Evolutionary conservation across 2,113 vertebrate genomes (phyloP), one percentile per base, ranked within the genome.

Genomic region (Trichomycterus rosablanca): DNA sequence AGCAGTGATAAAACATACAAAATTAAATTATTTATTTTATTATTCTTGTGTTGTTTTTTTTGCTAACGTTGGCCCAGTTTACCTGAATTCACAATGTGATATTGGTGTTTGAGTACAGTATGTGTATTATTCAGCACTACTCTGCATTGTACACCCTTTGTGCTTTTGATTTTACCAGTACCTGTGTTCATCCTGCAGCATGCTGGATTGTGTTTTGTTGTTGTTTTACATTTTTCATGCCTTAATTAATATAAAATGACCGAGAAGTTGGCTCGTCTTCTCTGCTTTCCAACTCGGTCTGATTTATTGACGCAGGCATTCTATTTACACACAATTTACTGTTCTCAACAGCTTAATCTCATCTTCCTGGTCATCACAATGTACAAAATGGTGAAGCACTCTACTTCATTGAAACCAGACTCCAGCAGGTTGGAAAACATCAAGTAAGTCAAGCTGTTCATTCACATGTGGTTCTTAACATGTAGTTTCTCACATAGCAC

Each of bases 331-430:
- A 66, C 77, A 68, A 72, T 76, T 85, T 80, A 82, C 78, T 89
- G 76, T 83, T 89, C 90, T 81, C 81, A 83, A 89, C 90, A 99
- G 96, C 87, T 99, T 83, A 97, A 99, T 88, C 86, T 98, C 86
- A 92, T 99, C 89, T 99, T 99, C 87, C 85, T 99, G 89, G 89
- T 95, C 87, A 95, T 99, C 88, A 98, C 95, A 37, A 89, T 99
- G 88, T 97, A 95, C 86, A 99, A 98, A 91, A 99, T 98, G 96
- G 93, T 98, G 91, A 99, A 97, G 83, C 93, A 99, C 84, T 95
- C 96, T 49, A 97, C 94, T 79, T 95, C 95, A 81, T 87, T 99
- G 91, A 99, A 99, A 91, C 96, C 96, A 78, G 96, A 99, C 84
- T 99, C 96, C 73, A 98, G 94, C 88, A 91, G 95, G 86, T 90